Conservation (phyloP, 2,113 vertebrate genomes). For the Trogon surrucura region DNA sequence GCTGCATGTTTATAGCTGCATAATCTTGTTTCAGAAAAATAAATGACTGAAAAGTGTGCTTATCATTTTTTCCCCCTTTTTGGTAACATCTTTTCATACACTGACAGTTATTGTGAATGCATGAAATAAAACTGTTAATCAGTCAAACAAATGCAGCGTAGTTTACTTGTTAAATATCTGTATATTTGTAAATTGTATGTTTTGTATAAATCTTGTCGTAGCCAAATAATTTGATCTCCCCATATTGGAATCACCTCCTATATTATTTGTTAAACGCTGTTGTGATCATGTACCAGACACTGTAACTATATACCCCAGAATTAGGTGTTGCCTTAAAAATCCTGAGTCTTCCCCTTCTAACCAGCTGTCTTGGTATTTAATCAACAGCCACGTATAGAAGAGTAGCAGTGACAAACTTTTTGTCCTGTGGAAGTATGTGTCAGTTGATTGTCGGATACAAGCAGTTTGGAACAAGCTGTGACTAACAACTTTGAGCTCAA, state of each 20-base stretch:
- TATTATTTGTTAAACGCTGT: slow-evolving; percentile 75
- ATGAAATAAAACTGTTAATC: slow-evolving; percentile 89
- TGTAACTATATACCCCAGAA: slow-evolving; percentile 77
- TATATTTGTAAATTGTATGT: slow-evolving; percentile 87
- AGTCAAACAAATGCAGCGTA: slow-evolving; percentile 83
- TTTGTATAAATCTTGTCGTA: slow-evolving; percentile 83
- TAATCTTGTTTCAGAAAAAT: slow-evolving; percentile 80
- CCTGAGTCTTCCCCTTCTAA: slow-evolving; percentile 62
- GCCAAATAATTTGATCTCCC: slow-evolving; percentile 84
- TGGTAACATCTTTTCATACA: slow-evolving; percentile 83
- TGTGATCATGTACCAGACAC: slow-evolving; percentile 72
- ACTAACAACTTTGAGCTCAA: not conserved
- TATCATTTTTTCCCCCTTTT: slow-evolving; percentile 73
- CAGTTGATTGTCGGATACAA: not conserved
- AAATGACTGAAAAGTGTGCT: slow-evolving; percentile 80
- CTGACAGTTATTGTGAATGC: slow-evolving; percentile 87
- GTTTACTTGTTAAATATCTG: slow-evolving; percentile 84
- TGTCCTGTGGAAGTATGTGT: not conserved
- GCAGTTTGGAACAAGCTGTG: not conserved
- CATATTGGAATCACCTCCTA: slow-evolving; percentile 80
- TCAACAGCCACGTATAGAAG: not conserved
- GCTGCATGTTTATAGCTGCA: slow-evolving; percentile 70
- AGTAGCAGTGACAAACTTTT: not conserved
- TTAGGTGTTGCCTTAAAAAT: slow-evolving; percentile 75
- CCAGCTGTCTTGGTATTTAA: slow-evolving; percentile 42